These are phyloP conservation scores for Aleadryas rufinucha DNA, from an alignment of 2,113 vertebrate species.

Conservation along the genomic window DNA sequence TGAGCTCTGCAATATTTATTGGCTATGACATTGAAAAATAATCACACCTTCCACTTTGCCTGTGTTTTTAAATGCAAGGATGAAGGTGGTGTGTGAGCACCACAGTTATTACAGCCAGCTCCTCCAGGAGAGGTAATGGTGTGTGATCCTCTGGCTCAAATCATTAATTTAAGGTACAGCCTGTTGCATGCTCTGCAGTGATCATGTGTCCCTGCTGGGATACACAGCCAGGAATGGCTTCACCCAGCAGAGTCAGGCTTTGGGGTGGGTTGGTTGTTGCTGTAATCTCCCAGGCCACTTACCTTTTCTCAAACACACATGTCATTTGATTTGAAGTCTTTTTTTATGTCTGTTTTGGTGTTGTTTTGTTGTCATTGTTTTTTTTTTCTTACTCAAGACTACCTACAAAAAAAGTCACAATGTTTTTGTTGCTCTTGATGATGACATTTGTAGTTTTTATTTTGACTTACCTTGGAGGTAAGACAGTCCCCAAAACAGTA, in stretches of 20 bases:
- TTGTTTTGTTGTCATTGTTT: too few species aligned
- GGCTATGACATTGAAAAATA: neutral
- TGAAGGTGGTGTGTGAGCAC: neutral
- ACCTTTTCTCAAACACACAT: neutral
- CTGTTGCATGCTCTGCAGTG: neutral
- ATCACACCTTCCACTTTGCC: neutral
- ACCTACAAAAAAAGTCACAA: neutral
- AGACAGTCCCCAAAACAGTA: neutral
- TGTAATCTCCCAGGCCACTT: neutral
- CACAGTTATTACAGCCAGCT: neutral
- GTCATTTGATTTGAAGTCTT: neutral
- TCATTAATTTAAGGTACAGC: neutral
- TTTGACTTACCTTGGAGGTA: neutral
- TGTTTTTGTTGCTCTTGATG: neutral
- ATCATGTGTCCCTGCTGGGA: neutral
- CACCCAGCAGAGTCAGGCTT: neutral
- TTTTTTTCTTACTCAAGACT: neutral
- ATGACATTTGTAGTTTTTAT: neutral
- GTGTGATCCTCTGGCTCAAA: neutral
- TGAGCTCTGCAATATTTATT: neutral
- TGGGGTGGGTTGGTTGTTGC: neutral
- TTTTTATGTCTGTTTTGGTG: neutral
- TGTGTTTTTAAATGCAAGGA: neutral
- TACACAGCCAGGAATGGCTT: neutral
- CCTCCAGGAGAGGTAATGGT: fast-evolving